Conservation (phyloP, 2,113 vertebrate species). For the Microcebus ravelobensis region DNA sequence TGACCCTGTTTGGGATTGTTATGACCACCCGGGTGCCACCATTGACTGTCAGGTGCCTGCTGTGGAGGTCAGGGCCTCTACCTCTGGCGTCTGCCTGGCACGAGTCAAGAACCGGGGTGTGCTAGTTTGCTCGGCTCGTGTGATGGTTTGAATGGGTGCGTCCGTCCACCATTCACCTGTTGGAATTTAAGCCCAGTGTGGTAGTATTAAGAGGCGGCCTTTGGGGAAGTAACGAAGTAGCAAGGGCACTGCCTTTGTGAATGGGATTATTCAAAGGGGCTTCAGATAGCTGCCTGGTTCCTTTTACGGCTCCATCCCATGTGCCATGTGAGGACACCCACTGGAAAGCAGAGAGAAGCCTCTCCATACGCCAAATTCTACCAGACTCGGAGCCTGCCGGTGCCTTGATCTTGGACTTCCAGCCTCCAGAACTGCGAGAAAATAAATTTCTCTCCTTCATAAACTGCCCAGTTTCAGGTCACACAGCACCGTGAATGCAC, state of each 20-base stretch:
- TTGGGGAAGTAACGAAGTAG: background rate
- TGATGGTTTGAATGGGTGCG: background rate
- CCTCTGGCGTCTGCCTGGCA: background rate
- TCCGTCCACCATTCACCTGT: background rate
- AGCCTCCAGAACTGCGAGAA: background rate
- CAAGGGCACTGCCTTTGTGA: background rate
- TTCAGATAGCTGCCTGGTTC: background rate
- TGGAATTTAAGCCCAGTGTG: background rate
- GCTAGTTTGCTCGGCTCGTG: too few species aligned
- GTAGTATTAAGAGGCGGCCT: background rate
- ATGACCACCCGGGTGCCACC: too few species aligned
- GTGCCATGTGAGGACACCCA: background rate
- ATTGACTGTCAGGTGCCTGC: fast-evolving
- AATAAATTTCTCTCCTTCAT: background rate
- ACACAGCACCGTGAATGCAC: background rate
- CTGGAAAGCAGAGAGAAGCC: background rate
- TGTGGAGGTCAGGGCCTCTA: background rate
- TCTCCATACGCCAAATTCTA: background rate
- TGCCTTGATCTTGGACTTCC: background rate
- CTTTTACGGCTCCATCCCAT: background rate
- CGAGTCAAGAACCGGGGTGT: fast-evolving
- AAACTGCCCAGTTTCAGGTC: background rate
- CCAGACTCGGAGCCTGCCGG: background rate
- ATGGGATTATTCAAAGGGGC: too few species aligned
- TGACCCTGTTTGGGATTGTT: background rate